Conservation (phyloP, 2,113 vertebrate species). For the Laticauda laticaudata region DNA sequence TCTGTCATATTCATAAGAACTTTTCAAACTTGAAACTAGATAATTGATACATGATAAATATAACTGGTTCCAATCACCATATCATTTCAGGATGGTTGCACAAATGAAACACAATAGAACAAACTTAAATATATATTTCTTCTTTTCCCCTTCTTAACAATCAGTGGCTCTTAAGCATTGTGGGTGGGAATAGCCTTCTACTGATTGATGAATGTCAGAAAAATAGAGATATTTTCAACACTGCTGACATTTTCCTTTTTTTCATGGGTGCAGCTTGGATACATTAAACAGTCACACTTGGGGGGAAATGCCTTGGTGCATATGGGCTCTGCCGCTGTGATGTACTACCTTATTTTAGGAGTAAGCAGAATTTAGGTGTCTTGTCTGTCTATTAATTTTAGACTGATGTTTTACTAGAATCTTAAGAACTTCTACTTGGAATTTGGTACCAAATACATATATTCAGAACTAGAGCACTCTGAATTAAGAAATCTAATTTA, state of each 20-base stretch:
- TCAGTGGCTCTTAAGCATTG: neutral
- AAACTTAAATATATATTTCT: neutral
- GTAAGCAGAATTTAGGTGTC: neutral
- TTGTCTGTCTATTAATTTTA: neutral
- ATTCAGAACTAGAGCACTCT: neutral
- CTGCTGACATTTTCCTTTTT: neutral
- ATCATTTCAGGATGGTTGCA: neutral
- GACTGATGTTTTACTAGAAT: neutral
- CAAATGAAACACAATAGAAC: neutral
- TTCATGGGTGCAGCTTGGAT: neutral
- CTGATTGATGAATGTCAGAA: neutral
- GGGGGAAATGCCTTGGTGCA: neutral
- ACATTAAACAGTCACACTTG: neutral
- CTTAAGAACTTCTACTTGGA: neutral
- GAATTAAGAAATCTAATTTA: neutral
- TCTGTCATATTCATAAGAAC: neutral
- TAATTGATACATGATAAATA: neutral
- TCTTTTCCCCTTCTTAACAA: neutral
- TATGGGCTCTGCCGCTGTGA: neutral
- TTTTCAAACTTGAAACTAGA: neutral
- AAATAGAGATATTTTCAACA: neutral
- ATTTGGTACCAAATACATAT: neutral
- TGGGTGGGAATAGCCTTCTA: neutral
- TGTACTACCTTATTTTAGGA: neutral
- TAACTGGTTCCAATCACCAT: neutral